These are phyloP conservation scores for Rhynchopsitta pachyrhyncha DNA, from an alignment of 2,113 vertebrate genomes.

Conservation along the genomic window DNA sequence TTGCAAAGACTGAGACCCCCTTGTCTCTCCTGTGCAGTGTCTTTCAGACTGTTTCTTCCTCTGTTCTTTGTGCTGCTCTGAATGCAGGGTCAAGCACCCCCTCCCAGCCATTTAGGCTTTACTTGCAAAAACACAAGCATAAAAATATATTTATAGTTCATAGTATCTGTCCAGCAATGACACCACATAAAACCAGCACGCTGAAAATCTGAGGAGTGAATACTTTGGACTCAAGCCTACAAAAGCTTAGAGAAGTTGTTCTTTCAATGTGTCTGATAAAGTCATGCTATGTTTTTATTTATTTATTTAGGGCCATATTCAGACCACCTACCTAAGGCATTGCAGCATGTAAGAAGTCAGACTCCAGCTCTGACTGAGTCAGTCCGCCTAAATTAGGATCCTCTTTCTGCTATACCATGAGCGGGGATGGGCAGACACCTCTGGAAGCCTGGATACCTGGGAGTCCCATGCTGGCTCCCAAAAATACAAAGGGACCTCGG, in stretches of 20 bases:
- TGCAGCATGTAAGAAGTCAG: not conserved
- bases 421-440: not conserved
- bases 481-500: not conserved
- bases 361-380: not conserved
- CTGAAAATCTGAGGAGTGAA: slow-evolving; percentile 29
- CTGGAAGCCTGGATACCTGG: not conserved
- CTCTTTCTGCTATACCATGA: not conserved
- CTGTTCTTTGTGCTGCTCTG: slow-evolving; percentile 6
- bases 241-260: slow-evolving; percentile 38
- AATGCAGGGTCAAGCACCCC: not conserved
- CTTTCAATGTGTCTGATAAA: slow-evolving; percentile 59
- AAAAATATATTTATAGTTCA: slow-evolving; percentile 38
- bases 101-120: slow-evolving; percentile 13
- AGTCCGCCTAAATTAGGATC: not conserved
- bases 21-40: not conserved
- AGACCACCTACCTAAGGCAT: slow-evolving; percentile 53
- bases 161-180: slow-evolving; percentile 47
- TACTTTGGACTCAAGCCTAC: slow-evolving; percentile 37
- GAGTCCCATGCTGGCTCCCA: not conserved
- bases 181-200: slow-evolving; percentile 60
- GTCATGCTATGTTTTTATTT: slow-evolving; percentile 38
- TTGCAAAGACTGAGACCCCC: slow-evolving; percentile 1
- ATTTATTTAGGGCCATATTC: slow-evolving; percentile 44
- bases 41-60: not conserved
- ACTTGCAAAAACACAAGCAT: slow-evolving; percentile 51